Conservation (phyloP, 2,797 vertebrate genomes). For the Spea hammondii region DNA sequence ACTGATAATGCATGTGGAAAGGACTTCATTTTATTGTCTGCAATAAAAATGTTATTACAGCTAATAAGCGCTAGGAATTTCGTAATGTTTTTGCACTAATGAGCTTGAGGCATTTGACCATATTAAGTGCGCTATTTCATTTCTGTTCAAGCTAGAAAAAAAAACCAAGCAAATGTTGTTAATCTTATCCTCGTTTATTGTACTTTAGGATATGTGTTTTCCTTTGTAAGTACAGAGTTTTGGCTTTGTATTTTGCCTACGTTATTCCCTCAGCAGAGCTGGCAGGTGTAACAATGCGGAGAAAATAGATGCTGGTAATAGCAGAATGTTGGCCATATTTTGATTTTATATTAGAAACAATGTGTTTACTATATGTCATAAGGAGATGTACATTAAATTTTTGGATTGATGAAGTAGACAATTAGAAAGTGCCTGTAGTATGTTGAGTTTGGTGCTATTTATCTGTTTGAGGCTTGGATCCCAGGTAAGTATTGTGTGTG, state of each 20-base stretch:
- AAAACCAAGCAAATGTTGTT: conserved; percentile 48
- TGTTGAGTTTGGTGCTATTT: too few species aligned
- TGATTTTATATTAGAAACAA: too few species aligned
- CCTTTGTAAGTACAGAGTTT: conserved; percentile 19
- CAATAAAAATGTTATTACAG: conserved; percentile 53
- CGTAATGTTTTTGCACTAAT: conserved; percentile 52
- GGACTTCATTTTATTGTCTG: conserved; percentile 36
- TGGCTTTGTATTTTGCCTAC: background rate
- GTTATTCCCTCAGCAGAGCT: background rate
- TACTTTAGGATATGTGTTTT: conserved; percentile 35
- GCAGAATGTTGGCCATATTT: too few species aligned
- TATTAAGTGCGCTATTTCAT: conserved; percentile 48
- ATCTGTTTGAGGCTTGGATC: too few species aligned
- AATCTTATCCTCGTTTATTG: conserved; percentile 51
- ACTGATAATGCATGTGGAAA: conserved; percentile 55
- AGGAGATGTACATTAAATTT: too few species aligned
- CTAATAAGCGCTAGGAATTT: conserved; percentile 52
- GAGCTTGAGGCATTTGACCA: conserved; percentile 49
- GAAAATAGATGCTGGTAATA: background rate
- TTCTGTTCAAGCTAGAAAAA: conserved; percentile 35
- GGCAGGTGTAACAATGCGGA: background rate
- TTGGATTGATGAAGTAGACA: too few species aligned
- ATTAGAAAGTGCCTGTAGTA: too few species aligned
- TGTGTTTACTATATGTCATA: too few species aligned
- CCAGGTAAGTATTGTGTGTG: too few species aligned